Conservation (phyloP, 1,140 invertebrate genomes). For the Hermetia illucens region DNA sequence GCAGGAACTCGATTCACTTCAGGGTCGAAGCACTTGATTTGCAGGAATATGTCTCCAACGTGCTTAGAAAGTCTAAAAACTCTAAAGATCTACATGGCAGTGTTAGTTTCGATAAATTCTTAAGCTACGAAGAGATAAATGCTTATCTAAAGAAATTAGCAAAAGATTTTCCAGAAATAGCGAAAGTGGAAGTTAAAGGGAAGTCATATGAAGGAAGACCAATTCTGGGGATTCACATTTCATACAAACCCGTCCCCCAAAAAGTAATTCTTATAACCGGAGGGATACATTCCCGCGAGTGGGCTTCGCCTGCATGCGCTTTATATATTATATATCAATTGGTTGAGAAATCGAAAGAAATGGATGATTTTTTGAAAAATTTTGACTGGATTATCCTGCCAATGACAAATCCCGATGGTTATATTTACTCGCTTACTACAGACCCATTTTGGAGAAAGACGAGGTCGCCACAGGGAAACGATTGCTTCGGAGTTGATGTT, state of each 20-base stretch:
- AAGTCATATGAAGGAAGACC: slow-evolving; percentile 32
- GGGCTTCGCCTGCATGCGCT: slow-evolving; percentile 46
- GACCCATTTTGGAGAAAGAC: slow-evolving; percentile 27
- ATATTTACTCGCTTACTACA: slow-evolving; percentile 2
- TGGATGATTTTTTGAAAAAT: slow-evolving; percentile 26
- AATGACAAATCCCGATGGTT: slow-evolving; percentile 14
- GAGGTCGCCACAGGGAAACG: slow-evolving; percentile 9
- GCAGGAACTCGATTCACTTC: no score
- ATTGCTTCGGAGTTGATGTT: slow-evolving; percentile 20
- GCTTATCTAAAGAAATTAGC: no score
- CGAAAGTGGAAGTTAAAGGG: no score
- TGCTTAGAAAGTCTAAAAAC: no score
- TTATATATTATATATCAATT: slow-evolving; percentile 42
- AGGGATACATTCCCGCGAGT: slow-evolving; percentile 44
- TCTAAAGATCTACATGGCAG: no score
- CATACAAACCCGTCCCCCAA: slow-evolving; percentile 41
- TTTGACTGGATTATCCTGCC: slow-evolving; percentile 34
- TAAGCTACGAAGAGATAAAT: no score
- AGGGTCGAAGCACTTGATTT: no score
- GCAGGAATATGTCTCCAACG: no score
- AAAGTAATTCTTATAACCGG: slow-evolving; percentile 39
- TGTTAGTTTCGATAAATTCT: no score
- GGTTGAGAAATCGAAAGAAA: slow-evolving; percentile 39
- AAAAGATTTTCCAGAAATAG: no score
- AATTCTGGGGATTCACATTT: slow-evolving; percentile 33